phyloP scores from a whole-genome alignment of 2,888 invertebrate genomes.

The Noctua pronuba region DNA sequence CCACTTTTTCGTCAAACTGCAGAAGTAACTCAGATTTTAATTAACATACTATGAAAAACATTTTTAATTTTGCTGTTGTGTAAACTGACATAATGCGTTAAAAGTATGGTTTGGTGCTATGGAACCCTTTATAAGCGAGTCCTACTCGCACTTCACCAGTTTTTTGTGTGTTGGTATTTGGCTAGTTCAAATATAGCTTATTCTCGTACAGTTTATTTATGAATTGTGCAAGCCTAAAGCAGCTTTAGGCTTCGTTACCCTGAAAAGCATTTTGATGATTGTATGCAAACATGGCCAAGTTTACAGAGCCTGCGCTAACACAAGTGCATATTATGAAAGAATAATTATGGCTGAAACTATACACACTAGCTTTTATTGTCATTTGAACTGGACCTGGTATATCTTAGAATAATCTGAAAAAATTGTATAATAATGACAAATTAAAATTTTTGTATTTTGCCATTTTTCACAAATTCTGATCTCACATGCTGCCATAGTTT shows the following conservation, averaged over 20 bases:
- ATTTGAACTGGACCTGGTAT: not conserved
- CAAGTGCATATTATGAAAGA: not conserved
- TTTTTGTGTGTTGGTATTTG: no score
- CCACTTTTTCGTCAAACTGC: not conserved
- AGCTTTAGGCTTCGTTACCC: not conserved
- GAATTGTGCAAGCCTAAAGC: no score
- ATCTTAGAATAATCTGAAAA: not conserved
- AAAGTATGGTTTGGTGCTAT: not conserved
- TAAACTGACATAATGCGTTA: not conserved
- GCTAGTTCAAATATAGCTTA: no score
- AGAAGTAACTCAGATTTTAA: no score
- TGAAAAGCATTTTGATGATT: not conserved
- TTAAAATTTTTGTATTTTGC: not conserved
- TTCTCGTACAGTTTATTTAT: no score
- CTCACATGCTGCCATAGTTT: not conserved
- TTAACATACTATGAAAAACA: not conserved
- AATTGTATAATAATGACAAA: not conserved
- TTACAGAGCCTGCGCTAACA: not conserved
- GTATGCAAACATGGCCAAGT: not conserved
- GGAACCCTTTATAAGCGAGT: not conserved
- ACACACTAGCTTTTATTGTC: not conserved
- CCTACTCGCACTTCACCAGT: not conserved
- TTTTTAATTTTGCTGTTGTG: not conserved
- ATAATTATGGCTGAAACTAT: not conserved
- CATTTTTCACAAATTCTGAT: not conserved